A percentile compares a stretch with the other conserved stretches of the same genome.
Evolutionary conservation across 2,888 invertebrate genomes (phyloP).

Genomic region (Galerucella pusilla): DNA sequence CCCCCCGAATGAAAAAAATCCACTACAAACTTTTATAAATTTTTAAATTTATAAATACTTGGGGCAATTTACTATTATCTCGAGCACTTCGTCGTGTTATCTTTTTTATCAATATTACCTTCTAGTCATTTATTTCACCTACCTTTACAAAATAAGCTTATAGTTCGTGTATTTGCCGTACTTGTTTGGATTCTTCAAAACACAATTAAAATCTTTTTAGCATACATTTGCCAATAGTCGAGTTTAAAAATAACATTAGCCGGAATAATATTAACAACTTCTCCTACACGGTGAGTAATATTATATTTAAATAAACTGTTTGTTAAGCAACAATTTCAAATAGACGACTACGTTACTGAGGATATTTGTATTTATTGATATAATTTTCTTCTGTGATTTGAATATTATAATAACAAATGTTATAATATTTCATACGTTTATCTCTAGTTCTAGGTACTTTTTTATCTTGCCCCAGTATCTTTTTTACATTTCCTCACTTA

Average conservation of each 20-base stretch:
- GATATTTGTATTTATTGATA: not conserved
- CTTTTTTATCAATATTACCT: constrained; percentile 55
- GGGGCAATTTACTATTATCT: constrained; percentile 36
- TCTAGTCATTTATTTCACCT: constrained; percentile 47
- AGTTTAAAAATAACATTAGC: not conserved
- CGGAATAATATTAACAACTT: no score
- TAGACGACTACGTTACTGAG: not conserved
- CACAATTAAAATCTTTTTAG: constrained; percentile 13
- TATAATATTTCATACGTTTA: no score
- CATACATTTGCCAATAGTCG: not conserved
- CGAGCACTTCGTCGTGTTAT: constrained; percentile 41
- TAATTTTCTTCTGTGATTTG: not conserved
- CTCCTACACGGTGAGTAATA: constrained; percentile 1
- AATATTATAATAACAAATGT: no score
- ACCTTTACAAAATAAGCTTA: constrained; percentile 16
- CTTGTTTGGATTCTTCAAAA: constrained; percentile 22
- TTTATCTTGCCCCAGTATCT: no score
- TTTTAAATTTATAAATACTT: not conserved
- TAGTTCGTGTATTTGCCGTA: constrained; percentile 18
- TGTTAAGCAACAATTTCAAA: not conserved
- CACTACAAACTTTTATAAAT: no score
- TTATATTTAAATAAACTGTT: not conserved
- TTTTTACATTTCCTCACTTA: no score
- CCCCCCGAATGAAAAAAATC: not conserved
- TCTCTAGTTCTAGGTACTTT: no score